Evolutionary conservation across 2,113 vertebrate species (phyloP), one percentile per base, ranked within the genome.

Genomic region (Cavia porcellus): DNA sequence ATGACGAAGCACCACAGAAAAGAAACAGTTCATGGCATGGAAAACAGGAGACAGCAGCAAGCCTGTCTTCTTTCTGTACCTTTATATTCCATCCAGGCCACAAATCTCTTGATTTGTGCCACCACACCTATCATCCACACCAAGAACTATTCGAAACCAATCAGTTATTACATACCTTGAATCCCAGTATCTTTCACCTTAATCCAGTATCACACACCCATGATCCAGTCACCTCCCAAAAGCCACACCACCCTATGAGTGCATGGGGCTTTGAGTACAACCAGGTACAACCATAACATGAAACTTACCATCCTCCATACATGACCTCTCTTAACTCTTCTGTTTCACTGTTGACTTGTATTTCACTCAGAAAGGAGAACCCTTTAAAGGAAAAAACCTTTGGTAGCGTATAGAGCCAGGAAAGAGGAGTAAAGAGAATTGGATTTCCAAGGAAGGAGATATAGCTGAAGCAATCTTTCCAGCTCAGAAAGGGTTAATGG

Each of bases 401-500:
- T 47, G 42, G 35, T 10, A 61, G 14, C 15, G 38, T 62, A n/a
- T 86, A 20, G 28, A 74, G 93, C 61, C 57, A 93, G 30, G 10
- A 94, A n/a, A 92, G 10, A 89, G 15, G n/a, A 79, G 22, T 91
- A 57, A 80, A 24, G 30, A 90, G 15, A 79, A 19, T 50, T 70
- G n/a, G 1, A 59, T 92, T 94, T 97, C 62, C 50, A 66, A 77
- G 45, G 20, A 95, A 93, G 30, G 74, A 81, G n/a, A 45, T 87
- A 45, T 7, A 94, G 20, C 20, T 38, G 68, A 75, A 94, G 90
- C 12, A 96, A 17, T 62, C 28, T 96, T 94, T 96, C n/a, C 50
- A 90, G 75, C 24, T 25, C 10, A 82, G 77, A 13, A 95, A 96
- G 45, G 6, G 72, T 94, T 96, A 96, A 59, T 95, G 57, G 12